Evolutionary conservation across 2,888 invertebrate genomes (phyloP).

Genomic region (Cotesia congregata): DNA sequence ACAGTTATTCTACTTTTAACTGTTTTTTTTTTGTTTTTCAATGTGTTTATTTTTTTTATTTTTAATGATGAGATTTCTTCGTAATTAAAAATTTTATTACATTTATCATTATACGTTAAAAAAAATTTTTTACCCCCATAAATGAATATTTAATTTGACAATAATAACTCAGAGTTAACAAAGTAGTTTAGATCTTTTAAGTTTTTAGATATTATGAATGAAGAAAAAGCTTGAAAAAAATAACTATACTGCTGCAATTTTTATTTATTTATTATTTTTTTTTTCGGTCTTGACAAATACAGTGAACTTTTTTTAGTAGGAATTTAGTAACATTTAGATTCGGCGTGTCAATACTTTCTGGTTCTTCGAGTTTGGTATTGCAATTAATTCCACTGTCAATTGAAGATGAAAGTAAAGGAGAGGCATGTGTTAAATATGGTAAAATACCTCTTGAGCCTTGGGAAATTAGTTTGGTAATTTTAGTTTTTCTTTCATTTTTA

Average conservation of each 20-base stretch:
- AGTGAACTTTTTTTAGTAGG: slow-evolving; percentile 42
- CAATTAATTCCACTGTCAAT: slow-evolving; percentile 44
- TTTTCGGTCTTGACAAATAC: neutral
- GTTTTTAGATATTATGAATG: too few species aligned
- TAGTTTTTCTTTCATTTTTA: slow-evolving; percentile 31
- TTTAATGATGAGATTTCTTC: too few species aligned
- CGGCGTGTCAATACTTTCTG: slow-evolving; percentile 44
- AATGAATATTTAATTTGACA: too few species aligned
- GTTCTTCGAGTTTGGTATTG: slow-evolving; percentile 43
- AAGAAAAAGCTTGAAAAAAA: too few species aligned
- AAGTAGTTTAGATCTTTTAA: too few species aligned
- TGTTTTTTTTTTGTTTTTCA: too few species aligned
- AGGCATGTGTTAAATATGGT: slow-evolving; percentile 45
- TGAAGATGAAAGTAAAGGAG: slow-evolving; percentile 41
- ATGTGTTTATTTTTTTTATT: too few species aligned
- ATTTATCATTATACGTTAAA: too few species aligned
- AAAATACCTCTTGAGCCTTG: slow-evolving; percentile 36
- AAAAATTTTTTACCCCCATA: too few species aligned
- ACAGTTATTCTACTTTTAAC: too few species aligned
- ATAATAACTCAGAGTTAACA: too few species aligned
- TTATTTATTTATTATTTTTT: neutral
- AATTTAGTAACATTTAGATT: slow-evolving; percentile 46
- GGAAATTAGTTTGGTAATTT: slow-evolving; percentile 47
- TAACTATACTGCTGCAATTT: neutral
- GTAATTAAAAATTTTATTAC: too few species aligned